Conservation (phyloP, 2,797 vertebrate genomes). For the Sarcophilus harrisii region DNA sequence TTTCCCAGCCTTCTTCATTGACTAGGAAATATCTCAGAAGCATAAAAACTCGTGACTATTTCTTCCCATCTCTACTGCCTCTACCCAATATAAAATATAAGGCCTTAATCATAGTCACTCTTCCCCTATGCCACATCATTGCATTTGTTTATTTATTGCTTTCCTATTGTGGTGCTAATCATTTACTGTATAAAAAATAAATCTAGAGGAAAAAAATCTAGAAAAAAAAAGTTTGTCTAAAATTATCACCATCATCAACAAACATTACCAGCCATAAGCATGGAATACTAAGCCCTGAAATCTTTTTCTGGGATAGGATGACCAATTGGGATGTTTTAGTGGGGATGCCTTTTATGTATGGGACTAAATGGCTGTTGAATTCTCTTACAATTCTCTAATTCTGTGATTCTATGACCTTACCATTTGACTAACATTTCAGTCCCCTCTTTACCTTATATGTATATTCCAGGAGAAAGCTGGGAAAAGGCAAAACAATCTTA, state of each 20-base stretch:
- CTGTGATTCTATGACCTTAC: neutral
- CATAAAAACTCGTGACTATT: neutral
- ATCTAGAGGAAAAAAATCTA: neutral
- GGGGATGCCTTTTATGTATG: neutral
- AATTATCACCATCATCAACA: neutral
- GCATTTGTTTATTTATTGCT: neutral
- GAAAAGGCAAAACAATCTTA: neutral
- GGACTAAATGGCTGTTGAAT: neutral
- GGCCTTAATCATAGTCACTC: neutral
- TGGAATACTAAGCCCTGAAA: neutral
- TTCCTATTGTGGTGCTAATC: neutral
- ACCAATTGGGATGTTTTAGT: neutral
- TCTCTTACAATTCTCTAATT: neutral
- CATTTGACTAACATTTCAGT: neutral
- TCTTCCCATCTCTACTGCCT: neutral
- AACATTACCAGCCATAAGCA: neutral
- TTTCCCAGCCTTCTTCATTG: neutral
- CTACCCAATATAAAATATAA: neutral
- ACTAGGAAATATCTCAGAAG: slow-evolving; percentile 27
- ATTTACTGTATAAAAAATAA: neutral
- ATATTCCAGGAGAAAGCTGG: neutral
- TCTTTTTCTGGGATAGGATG: neutral
- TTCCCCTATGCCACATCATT: neutral
- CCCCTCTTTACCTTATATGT: neutral
- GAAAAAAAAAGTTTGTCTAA: neutral